Evolutionary conservation across 2,888 invertebrate genomes (phyloP).

Genomic region (Pristionchus arcanus): DNA sequence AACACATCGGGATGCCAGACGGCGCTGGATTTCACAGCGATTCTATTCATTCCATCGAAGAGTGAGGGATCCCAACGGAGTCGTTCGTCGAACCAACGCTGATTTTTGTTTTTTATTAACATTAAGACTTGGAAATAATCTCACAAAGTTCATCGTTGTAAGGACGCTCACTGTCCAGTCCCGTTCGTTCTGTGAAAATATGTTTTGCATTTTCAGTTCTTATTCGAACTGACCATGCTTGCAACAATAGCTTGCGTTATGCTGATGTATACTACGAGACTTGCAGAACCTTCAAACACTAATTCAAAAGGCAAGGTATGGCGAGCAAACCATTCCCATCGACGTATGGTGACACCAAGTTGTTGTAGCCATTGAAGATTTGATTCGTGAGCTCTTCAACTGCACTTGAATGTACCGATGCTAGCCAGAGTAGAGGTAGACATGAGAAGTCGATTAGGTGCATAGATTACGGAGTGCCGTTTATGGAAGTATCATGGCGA

Average conservation of each 20-base stretch:
- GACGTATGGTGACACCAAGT: not conserved
- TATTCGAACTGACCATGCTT: not conserved
- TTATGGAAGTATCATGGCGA: not conserved
- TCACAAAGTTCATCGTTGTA: not conserved
- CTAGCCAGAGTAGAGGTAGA: not conserved
- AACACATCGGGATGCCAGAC: not conserved
- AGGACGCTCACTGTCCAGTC: not conserved
- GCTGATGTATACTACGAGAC: not conserved
- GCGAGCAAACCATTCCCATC: not conserved
- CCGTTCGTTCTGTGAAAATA: not conserved
- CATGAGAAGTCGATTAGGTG: not conserved
- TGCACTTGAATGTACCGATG: not conserved
- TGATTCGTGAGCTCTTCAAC: not conserved
- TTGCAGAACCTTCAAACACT: not conserved
- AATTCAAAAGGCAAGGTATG: too few species aligned
- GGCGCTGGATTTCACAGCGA: not conserved
- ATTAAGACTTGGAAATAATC: not conserved
- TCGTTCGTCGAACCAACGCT: not conserved
- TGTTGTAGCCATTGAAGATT: not conserved
- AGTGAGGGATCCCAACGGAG: not conserved
- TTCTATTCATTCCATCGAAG: not conserved
- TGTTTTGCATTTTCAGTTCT: not conserved
- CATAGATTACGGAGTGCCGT: not conserved
- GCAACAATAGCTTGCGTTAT: not conserved
- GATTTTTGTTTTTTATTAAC: not conserved